Evolutionary conservation across 2,797 vertebrate species (phyloP), one percentile per base, ranked within the genome.

Genomic region (Caiman crocodilus): DNA sequence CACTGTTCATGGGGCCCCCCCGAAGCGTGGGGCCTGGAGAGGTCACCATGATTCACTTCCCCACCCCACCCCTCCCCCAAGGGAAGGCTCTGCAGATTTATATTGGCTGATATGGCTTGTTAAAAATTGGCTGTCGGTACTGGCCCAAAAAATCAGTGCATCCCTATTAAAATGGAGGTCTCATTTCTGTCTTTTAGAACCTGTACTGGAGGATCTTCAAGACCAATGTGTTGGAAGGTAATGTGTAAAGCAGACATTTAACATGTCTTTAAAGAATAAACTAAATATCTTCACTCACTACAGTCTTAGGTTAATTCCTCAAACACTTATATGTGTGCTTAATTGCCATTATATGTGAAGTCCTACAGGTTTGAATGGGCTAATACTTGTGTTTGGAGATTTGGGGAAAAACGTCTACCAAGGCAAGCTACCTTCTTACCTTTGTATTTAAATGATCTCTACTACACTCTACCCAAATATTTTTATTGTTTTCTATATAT

Each of bases 141-240:
- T 50, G 42, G 42, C 42, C 42, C 42, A 50, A 50, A 50, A 50
- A 50, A 50, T 50, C 10, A 50, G 42, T 50, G 42, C 42, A 50
- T 10, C 42, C 42, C 42, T 50, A 50, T 50, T 50, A 50, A 50
- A 50, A 10, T 50, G 42, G 42, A 50, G 42, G 42, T 50, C 9
- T 50, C 10, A 88, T 88, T 60, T 91, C 21, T 92, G 63, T 93
- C 82, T 96, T 95, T 80, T 55, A 97, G 97, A 94, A 35, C 76
- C 96, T 30, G 73, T 14, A 30, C 61, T 1, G 28, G 42, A 88
- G 23, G 65, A 76, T 76, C 88, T 79, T 89, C 90, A 63, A 89
- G 87, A 69, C 23, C 18, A 2, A 17, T 4, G 12, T 57, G 0
- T 35, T 58, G 57, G 20, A 85, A 96, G 97, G 97, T 97, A 97